Evolutionary conservation across 2,888 invertebrate species (phyloP), one percentile per base, ranked within the genome.

Genomic region (Norana najaformis): DNA sequence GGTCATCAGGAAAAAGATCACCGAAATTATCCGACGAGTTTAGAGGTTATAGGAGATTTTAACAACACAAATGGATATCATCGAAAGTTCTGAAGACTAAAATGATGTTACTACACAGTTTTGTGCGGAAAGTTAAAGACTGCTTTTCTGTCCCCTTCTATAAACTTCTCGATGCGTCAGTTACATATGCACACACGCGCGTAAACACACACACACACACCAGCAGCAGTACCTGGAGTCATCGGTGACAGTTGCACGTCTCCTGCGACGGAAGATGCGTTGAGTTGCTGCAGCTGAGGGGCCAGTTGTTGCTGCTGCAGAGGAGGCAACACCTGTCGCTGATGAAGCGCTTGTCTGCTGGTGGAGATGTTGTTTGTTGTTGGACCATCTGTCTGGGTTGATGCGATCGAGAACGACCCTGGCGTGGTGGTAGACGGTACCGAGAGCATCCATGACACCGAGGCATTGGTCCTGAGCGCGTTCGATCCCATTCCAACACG

Each of bases 331-430:
- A 3, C 16, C 13, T 5, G 47, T 23, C 8, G 47, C 30, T 8
- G 69, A 69, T 16, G 69, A 69, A 3, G 69, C 69, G 11, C 69
- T 16, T 69, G 69, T 69, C 69, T 69, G 69, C 69, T 30, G 69
- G 30, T 69, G 69, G n/a, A n/a, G n/a, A n/a, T 69, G 69, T 39
- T 91, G 90, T 38, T 91, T 91, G 89, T 92, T 91, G 90, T 92
- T 91, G 34, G 91, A 91, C 92, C 92, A 92, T 14, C 90, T 89
- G 69, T 92, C 92, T 16, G 92, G 92, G 89, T 92, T 92, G 41
- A 92, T 92, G 37, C 88, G 83, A 88, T 92, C 92, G 23, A 92
- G 92, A 5, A 92, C 91, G 83, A 89, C 90, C 83, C 90, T 89
- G 36, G 92, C 92, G 30, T 92, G 91, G 89, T 91, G 91, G 91